Evolutionary conservation across 1,140 invertebrate genomes (phyloP).

Genomic region (Sipha flava): DNA sequence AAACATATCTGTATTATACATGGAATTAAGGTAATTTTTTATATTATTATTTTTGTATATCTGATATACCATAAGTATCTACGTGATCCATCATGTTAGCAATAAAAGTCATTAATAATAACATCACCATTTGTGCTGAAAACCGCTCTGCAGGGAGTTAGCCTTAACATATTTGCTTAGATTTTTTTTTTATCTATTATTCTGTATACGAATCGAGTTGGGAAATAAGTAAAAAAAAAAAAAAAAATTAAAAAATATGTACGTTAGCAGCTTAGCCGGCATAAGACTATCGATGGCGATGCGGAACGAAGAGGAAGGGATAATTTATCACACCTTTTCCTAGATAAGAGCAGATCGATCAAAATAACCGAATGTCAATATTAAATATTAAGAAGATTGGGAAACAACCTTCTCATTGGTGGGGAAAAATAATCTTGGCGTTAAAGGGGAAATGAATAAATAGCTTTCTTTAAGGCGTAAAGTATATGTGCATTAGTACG

Average conservation of each 20-base stretch:
- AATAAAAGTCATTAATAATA: too few relatives aligned
- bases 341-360: not conserved
- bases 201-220: not conserved
- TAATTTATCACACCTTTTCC: not conserved
- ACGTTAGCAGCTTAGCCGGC: not conserved
- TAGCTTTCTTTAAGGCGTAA: constrained; percentile 2
- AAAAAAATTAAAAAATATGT: not conserved
- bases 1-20: not conserved
- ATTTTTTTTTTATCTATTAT: not conserved
- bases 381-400: not conserved
- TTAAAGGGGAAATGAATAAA: too few relatives aligned
- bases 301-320: not conserved
- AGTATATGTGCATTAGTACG: not conserved
- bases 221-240: not conserved
- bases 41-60: not conserved
- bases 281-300: not conserved
- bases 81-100: not conserved
- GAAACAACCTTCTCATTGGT: not conserved
- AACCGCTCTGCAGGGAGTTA: not conserved
- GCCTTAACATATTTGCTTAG: not conserved
- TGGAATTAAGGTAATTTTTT: not conserved
- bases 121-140: too few relatives aligned
- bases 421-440: too few relatives aligned
- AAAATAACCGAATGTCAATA: not conserved
- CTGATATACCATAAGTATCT: not conserved